Conservation (phyloP, 2,888 invertebrate species). For the Xanthorhoe spadicearia region DNA sequence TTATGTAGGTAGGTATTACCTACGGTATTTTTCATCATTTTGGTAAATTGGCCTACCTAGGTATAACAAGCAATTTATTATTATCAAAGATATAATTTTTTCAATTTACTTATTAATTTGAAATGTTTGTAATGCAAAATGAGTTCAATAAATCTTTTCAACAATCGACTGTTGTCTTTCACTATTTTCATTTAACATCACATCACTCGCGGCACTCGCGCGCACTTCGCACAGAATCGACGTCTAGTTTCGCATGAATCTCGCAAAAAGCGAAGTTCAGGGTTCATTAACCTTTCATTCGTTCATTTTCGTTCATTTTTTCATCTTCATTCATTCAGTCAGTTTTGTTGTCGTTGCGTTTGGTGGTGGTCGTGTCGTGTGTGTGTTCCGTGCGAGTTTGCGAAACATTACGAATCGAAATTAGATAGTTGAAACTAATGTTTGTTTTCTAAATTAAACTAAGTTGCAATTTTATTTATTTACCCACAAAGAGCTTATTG, state of each 20-base stretch:
- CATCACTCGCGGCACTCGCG: neutral
- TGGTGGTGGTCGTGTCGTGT: neutral
- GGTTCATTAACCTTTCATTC: neutral
- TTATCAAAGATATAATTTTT: no score
- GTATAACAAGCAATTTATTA: no score
- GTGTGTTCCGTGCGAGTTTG: neutral
- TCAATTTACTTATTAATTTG: no score
- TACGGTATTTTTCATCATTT: neutral
- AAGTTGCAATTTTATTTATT: neutral
- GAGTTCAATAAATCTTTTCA: no score
- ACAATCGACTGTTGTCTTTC: no score
- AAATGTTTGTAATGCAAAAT: no score
- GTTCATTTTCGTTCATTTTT: constrained; percentile 20
- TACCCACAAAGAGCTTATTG: neutral
- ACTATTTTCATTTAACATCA: neutral
- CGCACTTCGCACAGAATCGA: no score
- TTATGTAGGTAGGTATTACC: neutral
- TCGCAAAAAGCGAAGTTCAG: neutral
- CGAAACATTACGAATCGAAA: constrained; percentile 10
- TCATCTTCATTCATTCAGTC: constrained; percentile 27
- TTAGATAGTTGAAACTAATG: neutral
- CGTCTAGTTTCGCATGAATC: no score
- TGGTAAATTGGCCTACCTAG: no score
- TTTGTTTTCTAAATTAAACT: neutral
- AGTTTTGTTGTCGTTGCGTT: constrained; percentile 29